A percentile compares a stretch with the other conserved stretches of the same genome.
These are phyloP conservation scores for Nebria ingens DNA, from an alignment of 1,140 invertebrate species.

Conservation along the genomic window DNA sequence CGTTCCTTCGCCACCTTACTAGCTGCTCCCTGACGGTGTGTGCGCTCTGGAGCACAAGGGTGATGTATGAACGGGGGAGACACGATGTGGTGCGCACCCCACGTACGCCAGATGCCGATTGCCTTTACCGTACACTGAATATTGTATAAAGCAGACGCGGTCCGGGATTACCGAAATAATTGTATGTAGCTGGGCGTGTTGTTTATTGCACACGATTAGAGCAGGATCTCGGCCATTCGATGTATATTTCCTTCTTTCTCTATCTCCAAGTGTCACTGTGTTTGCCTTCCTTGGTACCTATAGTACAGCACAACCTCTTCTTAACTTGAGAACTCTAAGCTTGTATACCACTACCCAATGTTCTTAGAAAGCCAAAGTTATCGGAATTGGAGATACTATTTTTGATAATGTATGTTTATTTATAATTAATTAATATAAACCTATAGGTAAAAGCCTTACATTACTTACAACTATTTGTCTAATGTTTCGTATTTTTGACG, in stretches of 20 bases:
- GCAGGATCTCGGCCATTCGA: conserved; percentile 14
- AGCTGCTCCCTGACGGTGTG: not conserved
- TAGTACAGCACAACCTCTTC: too few species aligned
- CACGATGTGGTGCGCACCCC: not conserved
- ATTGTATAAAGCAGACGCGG: conserved; percentile 17
- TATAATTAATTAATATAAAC: too few species aligned
- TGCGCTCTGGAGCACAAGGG: not conserved
- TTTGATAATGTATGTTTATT: too few species aligned
- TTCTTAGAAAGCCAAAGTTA: too few species aligned
- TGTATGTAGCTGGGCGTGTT: conserved; percentile 16
- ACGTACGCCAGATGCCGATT: not conserved
- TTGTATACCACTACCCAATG: too few species aligned
- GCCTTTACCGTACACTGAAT: conserved; percentile 12
- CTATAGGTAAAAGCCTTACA: too few species aligned
- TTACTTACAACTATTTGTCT: too few species aligned
- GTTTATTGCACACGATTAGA: conserved; percentile 23
- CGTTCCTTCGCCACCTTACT: not conserved
- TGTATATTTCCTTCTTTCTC: conserved; percentile 24
- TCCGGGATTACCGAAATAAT: conserved; percentile 16
- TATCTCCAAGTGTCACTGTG: too few species aligned
- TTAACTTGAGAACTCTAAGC: too few species aligned
- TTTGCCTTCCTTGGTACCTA: too few species aligned
- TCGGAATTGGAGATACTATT: too few species aligned
- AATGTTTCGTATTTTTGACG: too few species aligned
- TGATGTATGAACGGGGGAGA: conserved; percentile 1